Evolutionary conservation across 2,113 vertebrate species (phyloP).

Genomic region (Oostethus manadensis): DNA sequence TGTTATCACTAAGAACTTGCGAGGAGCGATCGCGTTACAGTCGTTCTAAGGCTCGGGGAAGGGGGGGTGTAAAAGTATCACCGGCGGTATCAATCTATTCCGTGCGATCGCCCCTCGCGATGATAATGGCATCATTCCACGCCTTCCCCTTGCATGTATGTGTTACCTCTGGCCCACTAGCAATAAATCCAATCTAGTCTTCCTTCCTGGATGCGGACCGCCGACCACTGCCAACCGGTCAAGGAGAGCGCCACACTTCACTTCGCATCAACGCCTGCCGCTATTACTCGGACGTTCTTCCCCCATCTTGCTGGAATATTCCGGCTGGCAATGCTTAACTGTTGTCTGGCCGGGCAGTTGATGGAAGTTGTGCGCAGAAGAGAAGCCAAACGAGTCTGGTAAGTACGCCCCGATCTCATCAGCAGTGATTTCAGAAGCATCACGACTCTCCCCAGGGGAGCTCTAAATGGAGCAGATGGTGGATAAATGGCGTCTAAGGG

Average conservation of each 20-base stretch:
- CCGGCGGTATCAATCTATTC: conserved; percentile 73
- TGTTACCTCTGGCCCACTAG: conserved; percentile 75
- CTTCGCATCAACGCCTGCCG: conserved; percentile 60
- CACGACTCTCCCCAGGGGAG: conserved; percentile 53
- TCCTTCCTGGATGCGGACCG: conserved; percentile 65
- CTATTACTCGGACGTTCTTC: conserved; percentile 60
- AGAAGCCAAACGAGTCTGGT: conserved; percentile 7
- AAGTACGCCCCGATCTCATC: conserved; percentile 52
- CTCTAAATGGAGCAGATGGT: conserved; percentile 62
- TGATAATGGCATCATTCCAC: conserved; percentile 67
- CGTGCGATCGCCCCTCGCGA: conserved; percentile 66
- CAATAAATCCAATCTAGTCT: conserved; percentile 76
- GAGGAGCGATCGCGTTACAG: too few relatives aligned
- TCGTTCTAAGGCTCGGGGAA: too few relatives aligned
- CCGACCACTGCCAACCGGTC: conserved; percentile 72
- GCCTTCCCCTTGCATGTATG: conserved; percentile 70
- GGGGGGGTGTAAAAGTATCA: conserved; percentile 62
- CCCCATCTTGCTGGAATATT: neutral
- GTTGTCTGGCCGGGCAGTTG: neutral
- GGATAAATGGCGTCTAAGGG: conserved; percentile 55
- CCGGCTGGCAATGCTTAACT: neutral
- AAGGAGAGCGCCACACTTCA: conserved; percentile 71
- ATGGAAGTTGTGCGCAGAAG: conserved; percentile 1
- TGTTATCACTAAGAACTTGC: too few relatives aligned
- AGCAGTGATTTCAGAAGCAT: conserved; percentile 73